These are phyloP conservation scores for Phoxinus dragarum DNA, from an alignment of 2,797 vertebrate species.

Conservation along the genomic window DNA sequence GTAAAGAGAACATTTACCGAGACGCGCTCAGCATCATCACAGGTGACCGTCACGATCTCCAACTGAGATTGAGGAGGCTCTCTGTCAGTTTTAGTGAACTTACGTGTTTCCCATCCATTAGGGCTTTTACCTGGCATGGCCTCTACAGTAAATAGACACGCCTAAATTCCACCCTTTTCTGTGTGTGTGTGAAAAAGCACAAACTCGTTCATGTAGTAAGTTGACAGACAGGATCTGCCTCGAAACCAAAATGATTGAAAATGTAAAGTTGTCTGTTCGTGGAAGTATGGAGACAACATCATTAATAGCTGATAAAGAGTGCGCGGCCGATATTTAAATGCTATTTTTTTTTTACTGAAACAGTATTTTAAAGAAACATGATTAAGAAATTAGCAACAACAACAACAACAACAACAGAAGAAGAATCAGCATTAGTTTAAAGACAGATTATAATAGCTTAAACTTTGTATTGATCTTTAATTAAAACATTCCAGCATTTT, in stretches of 20 bases:
- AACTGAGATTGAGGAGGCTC: background rate
- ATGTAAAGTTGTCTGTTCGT: background rate
- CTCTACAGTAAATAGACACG: slow-evolving; percentile 47
- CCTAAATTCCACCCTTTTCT: slow-evolving; percentile 46
- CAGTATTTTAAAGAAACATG: background rate
- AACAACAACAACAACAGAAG: background rate
- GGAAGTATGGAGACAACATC: background rate
- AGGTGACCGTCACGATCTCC: background rate
- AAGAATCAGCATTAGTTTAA: background rate
- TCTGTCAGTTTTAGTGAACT: slow-evolving; percentile 2
- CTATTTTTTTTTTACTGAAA: background rate
- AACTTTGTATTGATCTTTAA: background rate
- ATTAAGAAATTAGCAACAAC: background rate
- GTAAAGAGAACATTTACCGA: background rate
- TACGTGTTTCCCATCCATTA: slow-evolving; percentile 52
- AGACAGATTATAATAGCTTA: background rate
- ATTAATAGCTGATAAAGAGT: too few relatives aligned
- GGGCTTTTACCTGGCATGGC: slow-evolving; percentile 25
- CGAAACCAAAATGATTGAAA: background rate
- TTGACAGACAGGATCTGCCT: slow-evolving; percentile 34
- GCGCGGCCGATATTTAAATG: background rate
- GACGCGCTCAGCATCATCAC: background rate
- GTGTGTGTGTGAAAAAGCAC: background rate
- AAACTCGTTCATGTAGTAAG: background rate
- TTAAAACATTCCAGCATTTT: background rate